phyloP scores from a whole-genome alignment of 1,140 invertebrate genomes.

The Drosophila equinoxialis region DNA sequence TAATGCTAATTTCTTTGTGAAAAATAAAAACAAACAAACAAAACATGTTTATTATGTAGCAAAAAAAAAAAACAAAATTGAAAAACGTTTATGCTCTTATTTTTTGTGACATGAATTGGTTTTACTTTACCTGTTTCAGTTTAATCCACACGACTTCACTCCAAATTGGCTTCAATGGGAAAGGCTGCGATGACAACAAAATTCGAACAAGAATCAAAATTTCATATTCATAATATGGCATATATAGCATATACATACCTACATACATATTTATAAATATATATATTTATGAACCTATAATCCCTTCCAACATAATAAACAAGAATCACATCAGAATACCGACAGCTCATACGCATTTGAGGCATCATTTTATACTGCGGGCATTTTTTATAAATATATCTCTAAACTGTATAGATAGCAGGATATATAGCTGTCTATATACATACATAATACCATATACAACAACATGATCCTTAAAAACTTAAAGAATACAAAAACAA shows the following conservation, averaged over 20 bases:
- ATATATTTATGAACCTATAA: constrained; percentile 27
- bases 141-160: constrained; percentile 32
- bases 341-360: constrained; percentile 51
- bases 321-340: constrained; percentile 32
- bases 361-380: constrained; percentile 74
- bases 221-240: constrained; percentile 72
- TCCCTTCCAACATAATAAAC: constrained; percentile 45
- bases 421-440: constrained; percentile 73
- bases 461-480: constrained; percentile 50
- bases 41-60: constrained; percentile 77
- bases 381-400: constrained; percentile 68
- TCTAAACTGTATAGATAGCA: constrained; percentile 33
- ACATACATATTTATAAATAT: constrained; percentile 32
- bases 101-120: constrained; percentile 19
- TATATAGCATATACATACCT: constrained; percentile 36
- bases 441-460: constrained; percentile 50
- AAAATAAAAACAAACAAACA: constrained; percentile 55
- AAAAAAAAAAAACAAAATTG: constrained; percentile 36
- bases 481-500: not conserved
- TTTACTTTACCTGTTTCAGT: constrained; percentile 21
- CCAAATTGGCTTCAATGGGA: constrained; percentile 73
- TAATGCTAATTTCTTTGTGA: constrained; percentile 80
- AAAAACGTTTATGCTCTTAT: constrained; percentile 52
- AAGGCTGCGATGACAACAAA: constrained; percentile 67
- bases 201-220: constrained; percentile 70